Evolutionary conservation across 2,113 vertebrate genomes (phyloP).

Genomic region (Danionella cerebrum): DNA sequence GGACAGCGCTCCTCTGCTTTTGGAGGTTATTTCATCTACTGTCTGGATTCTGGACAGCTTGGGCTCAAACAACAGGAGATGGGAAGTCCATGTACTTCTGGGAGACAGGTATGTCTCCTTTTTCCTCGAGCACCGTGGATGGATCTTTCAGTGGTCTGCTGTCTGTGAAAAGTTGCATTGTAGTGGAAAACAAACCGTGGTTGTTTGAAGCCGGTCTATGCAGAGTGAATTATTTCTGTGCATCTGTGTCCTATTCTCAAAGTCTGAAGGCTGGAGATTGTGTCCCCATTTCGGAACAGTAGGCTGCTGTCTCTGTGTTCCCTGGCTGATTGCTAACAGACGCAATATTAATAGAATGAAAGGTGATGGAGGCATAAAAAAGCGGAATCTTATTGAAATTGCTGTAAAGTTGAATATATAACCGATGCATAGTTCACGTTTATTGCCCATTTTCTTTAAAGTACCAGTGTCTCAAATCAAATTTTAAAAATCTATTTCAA

Average conservation of each 20-base stretch:
- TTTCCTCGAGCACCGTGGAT: conserved; percentile 34
- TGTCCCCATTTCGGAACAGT: conserved; percentile 14
- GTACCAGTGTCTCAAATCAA: too few relatives aligned
- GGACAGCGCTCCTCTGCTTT: conserved; percentile 47
- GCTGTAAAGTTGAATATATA: too few relatives aligned
- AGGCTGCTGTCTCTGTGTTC: background rate
- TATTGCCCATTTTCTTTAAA: too few relatives aligned
- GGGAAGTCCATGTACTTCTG: conserved; percentile 83
- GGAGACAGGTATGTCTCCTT: conserved; percentile 78
- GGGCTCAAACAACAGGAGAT: conserved; percentile 70
- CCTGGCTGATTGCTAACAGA: background rate
- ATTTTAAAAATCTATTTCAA: too few relatives aligned
- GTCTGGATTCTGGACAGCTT: conserved; percentile 56
- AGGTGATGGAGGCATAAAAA: background rate
- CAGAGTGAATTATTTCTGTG: conserved; percentile 13
- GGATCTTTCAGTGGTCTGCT: background rate
- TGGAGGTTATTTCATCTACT: conserved; percentile 67
- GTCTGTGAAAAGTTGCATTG: background rate
- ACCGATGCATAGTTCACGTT: too few relatives aligned
- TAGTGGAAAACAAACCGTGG: background rate
- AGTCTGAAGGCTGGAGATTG: background rate
- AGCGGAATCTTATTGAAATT: too few relatives aligned
- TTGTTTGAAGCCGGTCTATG: conserved; percentile 1
- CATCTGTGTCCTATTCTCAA: conserved; percentile 7
- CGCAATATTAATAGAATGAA: background rate